These are phyloP conservation scores for Azorinus chamasolen DNA, from an alignment of 2,888 invertebrate genomes.

Conservation along the genomic window DNA sequence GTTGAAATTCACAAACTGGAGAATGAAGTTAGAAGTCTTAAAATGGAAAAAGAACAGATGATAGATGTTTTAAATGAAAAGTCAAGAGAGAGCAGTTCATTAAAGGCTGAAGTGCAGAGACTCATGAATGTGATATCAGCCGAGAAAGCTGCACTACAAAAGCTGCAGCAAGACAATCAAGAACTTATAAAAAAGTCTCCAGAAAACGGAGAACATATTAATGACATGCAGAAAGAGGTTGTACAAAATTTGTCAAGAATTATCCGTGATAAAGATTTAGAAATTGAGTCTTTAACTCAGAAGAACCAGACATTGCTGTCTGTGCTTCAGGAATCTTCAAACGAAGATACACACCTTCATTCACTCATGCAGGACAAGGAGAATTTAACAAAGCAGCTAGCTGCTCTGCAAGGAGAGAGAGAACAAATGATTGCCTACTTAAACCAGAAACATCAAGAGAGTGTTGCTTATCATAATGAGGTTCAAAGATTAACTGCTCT, in stretches of 20 bases:
- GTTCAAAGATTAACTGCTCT: slow-evolving; percentile 90
- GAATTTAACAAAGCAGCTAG: slow-evolving; percentile 88
- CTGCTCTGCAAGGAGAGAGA: slow-evolving; percentile 88
- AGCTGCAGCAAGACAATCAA: slow-evolving; percentile 85
- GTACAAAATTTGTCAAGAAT: slow-evolving; percentile 86
- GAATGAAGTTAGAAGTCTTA: slow-evolving; percentile 78
- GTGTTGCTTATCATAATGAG: slow-evolving; percentile 93
- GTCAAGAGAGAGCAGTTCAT: slow-evolving; percentile 84
- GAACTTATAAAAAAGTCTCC: slow-evolving; percentile 67
- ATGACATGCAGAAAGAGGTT: slow-evolving; percentile 86
- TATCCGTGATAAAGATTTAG: slow-evolving; percentile 86
- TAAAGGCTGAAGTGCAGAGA: slow-evolving; percentile 85
- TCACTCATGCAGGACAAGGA: slow-evolving; percentile 81
- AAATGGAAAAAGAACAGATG: slow-evolving; percentile 85
- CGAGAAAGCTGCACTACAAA: slow-evolving; percentile 84
- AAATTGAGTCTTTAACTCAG: slow-evolving; percentile 86
- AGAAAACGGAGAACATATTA: slow-evolving; percentile 82
- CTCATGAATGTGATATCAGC: slow-evolving; percentile 85
- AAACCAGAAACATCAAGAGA: slow-evolving; percentile 94
- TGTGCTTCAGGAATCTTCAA: slow-evolving; percentile 83
- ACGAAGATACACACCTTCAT: slow-evolving; percentile 69
- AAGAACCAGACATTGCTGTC: slow-evolving; percentile 85
- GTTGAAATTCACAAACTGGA: slow-evolving; percentile 80
- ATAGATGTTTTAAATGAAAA: slow-evolving; percentile 86
- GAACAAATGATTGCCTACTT: slow-evolving; percentile 87